Conservation (phyloP, 2,113 vertebrate species). For the Speoplatyrhinus poulsoni region DNA sequence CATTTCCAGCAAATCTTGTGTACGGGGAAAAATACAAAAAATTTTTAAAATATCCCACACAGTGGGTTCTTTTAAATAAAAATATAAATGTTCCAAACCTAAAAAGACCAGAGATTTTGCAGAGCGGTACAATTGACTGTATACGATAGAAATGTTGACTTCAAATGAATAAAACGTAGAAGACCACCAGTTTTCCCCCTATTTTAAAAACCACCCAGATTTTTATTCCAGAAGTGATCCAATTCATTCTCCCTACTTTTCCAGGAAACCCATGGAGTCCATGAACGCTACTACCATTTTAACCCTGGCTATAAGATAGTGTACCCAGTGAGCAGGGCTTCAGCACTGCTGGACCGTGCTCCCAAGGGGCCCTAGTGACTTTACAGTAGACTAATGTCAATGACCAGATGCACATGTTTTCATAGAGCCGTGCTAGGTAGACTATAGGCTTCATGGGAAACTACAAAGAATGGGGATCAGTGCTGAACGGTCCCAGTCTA, state of each 20-base stretch:
- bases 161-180: no score
- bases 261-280: no score
- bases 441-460: slow-evolving; percentile 6
- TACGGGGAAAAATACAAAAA: no score
- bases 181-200: no score
- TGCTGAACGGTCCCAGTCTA: neutral
- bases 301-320: no score
- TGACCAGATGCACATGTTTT: slow-evolving; percentile 2
- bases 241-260: neutral
- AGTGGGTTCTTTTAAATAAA: neutral
- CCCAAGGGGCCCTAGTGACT: no score
- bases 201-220: no score
- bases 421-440: neutral
- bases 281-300: no score
- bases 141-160: neutral
- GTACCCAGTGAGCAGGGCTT: neutral
- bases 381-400: neutral
- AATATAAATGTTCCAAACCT: neutral
- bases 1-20: neutral
- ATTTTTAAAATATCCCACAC: no score
- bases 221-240: no score
- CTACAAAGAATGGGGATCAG: slow-evolving; percentile 17
- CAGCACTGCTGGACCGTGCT: no score
- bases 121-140: neutral
- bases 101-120: neutral